Evolutionary conservation across 1,140 invertebrate species (phyloP), one percentile per base, ranked within the genome.

Genomic region (Drosophila guanche): DNA sequence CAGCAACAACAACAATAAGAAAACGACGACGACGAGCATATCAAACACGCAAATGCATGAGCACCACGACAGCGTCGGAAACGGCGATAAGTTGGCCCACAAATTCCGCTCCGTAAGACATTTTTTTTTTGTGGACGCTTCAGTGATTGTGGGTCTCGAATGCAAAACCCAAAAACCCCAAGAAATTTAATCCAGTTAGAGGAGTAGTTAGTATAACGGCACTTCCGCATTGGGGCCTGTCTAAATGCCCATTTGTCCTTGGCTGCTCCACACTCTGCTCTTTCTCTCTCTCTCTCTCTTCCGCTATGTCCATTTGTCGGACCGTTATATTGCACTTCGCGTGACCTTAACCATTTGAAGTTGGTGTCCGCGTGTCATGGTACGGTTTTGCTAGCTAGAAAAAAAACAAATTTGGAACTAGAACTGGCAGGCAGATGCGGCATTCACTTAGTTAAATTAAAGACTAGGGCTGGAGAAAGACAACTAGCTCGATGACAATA

Each of bases 371-470:
- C 59, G 67, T 81, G 53, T 72, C 58, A 54, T 76, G 83, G 51
- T 41, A 51, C 59, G 40, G 25, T 68, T 55, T 55, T 29, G 51
- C 25, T 68, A 69, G 68, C 51, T 69, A 4, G 33, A 37, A 37
- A 37, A n/a, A n/a, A 20, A 20, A 20, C 4, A 37, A 1, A 37
- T 12, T 12, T 4, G 12, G 33, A 69, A 68, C 62, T 67, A 33
- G 63, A 69, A 69, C 50, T 10, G 55, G 33, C 33, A 59, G 43
- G n/a, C 42, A 45, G 20, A 25, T 63, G 16, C 16, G 29, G 54
- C 45, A 56, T 55, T 62, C 67, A 67, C 77, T 88, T 78, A 81
- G 85, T 75, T 59, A 67, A 88, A 86, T 81, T 88, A 76, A 78
- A 66, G 69, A n/a, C 53, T 45, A 69, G 67, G 45, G 45, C 41